Percentiles rank a stretch among this genome's conserved stretches.
Evolutionary conservation across 2,888 invertebrate species (phyloP).

Genomic region (Eristalinus sepulchralis): DNA sequence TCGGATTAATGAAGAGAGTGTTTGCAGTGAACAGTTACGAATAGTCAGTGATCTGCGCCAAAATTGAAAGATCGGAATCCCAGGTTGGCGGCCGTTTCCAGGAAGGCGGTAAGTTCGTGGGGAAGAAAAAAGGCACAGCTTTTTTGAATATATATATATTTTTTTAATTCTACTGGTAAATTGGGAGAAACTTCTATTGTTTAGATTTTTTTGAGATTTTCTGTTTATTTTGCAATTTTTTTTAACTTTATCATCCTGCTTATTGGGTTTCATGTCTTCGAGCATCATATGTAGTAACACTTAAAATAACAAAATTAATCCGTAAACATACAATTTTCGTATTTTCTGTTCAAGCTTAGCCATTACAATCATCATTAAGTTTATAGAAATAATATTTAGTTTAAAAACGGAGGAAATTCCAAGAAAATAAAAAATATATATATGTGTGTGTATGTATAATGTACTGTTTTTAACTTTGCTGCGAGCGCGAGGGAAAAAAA

Average conservation of each 20-base stretch:
- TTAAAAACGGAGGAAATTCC: constrained; percentile 29
- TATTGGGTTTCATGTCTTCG: constrained; percentile 56
- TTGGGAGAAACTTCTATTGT: constrained; percentile 66
- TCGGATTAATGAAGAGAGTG: no score
- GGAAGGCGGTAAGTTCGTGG: not conserved
- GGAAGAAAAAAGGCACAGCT: constrained; percentile 9
- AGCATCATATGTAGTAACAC: constrained; percentile 63
- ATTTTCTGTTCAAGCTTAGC: constrained; percentile 61
- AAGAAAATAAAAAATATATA: constrained; percentile 50
- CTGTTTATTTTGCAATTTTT: constrained; percentile 15
- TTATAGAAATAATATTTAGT: constrained; percentile 49
- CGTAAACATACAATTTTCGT: constrained; percentile 65
- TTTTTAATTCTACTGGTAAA: constrained; percentile 69
- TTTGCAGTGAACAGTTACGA: no score
- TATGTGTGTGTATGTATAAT: constrained; percentile 62
- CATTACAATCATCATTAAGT: constrained; percentile 45
- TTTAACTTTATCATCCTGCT: constrained; percentile 28
- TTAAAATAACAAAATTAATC: constrained; percentile 65
- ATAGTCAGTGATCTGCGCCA: not conserved
- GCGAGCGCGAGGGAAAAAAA: constrained; percentile 38
- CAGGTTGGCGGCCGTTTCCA: not conserved
- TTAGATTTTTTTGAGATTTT: constrained; percentile 34
- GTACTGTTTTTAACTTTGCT: constrained; percentile 58
- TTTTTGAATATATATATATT: constrained; percentile 62
- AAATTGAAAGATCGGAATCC: not conserved